Evolutionary conservation across 2,113 vertebrate genomes (phyloP), one percentile per base, ranked within the genome.

Genomic region (Alethe castanea): DNA sequence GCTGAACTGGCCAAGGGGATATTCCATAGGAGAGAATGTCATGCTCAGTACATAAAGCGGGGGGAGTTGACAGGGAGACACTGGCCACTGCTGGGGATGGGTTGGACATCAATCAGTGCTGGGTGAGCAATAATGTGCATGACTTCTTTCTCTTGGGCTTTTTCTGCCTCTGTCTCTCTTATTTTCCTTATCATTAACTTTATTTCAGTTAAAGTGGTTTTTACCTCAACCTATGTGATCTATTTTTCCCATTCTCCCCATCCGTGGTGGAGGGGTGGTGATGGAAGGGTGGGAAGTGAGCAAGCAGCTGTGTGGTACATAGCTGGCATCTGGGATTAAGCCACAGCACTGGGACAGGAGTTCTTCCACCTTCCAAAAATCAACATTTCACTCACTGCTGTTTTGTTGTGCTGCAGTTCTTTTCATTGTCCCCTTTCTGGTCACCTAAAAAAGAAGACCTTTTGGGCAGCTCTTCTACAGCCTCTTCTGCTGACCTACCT

Each of bases 281-380:
- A 5, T 54, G 14, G 20, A 69, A 53, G 14, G 9, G 5, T 23
- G 18, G 14, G 12, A 8, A 26, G 25, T 24, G 31, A 69, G 17
- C n/a, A 48, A 22, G 47, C 0, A 0, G 6, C 13, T 42, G 4
- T 7, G 5, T 33, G 54, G 17, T 26, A 31, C 40, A 69, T 35
- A 28, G 24, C 5, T 61, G 40, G 5, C 12, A 19, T 40, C 54
- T 69, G 47, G 3, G 20, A 2, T 69, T 69, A 35, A 90, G 54
- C 40, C 47, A 31, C 9, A 11, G 1, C 62, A 8, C n/a, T 35
- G 47, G 14, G 25, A 11, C 20, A 48, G 45, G 8, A 28, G 25
- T 14, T 42, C 10, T 79, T 52, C n/a, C 24, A 5, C 22, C 44
- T 40, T 28, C 56, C 70, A 42, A 60, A 60, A 60, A 40, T 12